These are phyloP conservation scores for Mythimna impura DNA, from an alignment of 2,888 invertebrate genomes.

Conservation along the genomic window DNA sequence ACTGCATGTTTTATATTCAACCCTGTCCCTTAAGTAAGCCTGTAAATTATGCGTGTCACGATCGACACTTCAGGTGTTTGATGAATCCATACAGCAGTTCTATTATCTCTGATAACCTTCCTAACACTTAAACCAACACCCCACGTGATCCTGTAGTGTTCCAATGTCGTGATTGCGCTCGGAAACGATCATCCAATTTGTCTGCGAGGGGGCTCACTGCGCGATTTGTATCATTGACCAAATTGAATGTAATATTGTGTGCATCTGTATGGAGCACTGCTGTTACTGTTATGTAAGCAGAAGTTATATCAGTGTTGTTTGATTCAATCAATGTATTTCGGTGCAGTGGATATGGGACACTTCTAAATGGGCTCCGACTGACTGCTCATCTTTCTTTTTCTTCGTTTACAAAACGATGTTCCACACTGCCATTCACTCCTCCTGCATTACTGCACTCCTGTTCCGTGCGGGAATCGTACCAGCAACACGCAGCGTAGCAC, in stretches of 20 bases:
- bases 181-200: slow-evolving; percentile 80
- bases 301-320: slow-evolving; percentile 5
- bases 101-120: slow-evolving; percentile 26
- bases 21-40: neutral
- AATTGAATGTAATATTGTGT: slow-evolving; percentile 52
- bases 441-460: no score
- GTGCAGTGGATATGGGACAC: neutral
- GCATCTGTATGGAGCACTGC: slow-evolving; percentile 32
- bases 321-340: neutral
- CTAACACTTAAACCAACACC: slow-evolving; percentile 29
- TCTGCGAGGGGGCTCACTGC: slow-evolving; percentile 56
- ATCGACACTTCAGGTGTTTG: slow-evolving; percentile 30
- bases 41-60: neutral
- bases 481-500: no score
- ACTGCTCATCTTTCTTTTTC: no score
- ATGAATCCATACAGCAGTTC: slow-evolving; percentile 54
- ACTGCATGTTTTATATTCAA: no score
- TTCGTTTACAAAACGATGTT: no score
- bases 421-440: no score
- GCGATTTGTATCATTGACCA: slow-evolving; percentile 58
- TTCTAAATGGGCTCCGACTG: no score
- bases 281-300: slow-evolving; percentile 26
- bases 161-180: slow-evolving; percentile 60
- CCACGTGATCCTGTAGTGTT: slow-evolving; percentile 34
- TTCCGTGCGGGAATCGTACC: no score